Conservation (phyloP, 2,113 vertebrate genomes). For the Circaetus gallicus region DNA sequence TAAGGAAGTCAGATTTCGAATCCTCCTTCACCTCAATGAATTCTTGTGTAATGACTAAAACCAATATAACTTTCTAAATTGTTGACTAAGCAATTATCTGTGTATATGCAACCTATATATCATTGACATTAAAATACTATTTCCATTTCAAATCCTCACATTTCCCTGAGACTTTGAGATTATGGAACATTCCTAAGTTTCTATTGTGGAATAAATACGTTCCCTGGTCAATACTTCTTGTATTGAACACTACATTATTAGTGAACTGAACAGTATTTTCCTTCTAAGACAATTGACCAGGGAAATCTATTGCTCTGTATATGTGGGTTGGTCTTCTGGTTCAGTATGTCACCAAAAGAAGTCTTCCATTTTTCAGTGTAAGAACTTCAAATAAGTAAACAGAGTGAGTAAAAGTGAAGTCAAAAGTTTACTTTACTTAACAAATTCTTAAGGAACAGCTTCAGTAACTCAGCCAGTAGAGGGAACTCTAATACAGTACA, state of each 20-base stretch:
- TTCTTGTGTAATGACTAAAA: not conserved
- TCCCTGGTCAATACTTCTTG: not conserved
- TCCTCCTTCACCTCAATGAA: not conserved
- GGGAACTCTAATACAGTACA: constrained; percentile 55
- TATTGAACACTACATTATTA: not conserved
- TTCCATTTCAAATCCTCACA: not conserved
- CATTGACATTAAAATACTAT: not conserved
- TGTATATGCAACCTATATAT: not conserved
- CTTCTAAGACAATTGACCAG: not conserved
- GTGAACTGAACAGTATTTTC: not conserved
- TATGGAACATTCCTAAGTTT: not conserved
- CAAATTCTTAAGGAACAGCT: not conserved
- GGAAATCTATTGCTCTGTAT: not conserved
- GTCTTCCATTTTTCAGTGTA: not conserved
- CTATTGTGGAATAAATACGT: not conserved
- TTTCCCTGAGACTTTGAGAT: not conserved
- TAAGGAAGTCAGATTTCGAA: not conserved
- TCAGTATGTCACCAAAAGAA: not conserved
- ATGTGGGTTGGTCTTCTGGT: not conserved
- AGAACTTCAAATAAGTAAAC: not conserved
- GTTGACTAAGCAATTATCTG: not conserved
- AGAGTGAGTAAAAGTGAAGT: not conserved
- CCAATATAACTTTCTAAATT: not conserved
- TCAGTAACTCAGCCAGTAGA: constrained; percentile 57
- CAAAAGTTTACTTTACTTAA: not conserved